Base-by-base conservation (phyloP, 2,888 invertebrate species). In the Drymonia ruficornis region DNA sequence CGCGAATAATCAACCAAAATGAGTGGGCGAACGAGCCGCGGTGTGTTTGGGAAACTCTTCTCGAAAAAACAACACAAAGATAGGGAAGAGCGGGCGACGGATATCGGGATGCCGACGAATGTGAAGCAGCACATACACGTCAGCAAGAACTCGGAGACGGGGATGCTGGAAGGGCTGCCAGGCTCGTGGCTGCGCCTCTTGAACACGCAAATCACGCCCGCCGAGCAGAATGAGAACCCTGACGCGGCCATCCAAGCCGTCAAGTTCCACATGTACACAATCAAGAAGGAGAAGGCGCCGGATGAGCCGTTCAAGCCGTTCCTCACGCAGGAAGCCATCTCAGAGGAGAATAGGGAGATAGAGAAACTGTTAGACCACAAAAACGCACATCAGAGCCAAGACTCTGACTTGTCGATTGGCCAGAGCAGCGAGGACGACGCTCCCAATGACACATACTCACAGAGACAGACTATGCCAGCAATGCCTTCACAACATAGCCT, bases 211-310 rank as follows among this genome's bases (percentile, higher is more conserved):
- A 97, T 98, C 65, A 96, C 97, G 38, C 95, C 96, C 72, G 96
- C 96, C 42, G 98, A 98, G 81, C 97, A 98, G 86, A 95, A 96
- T 82, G 95, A 97, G 74, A 97, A 99, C 89, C 98, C 98, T 2
- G 95, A 96, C 74, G 98, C 98, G 38, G 98, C 98, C 1, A 95
- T 98, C 53, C 97, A 97, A 79, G 99, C 98, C 28, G 95, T 99
- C 51, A 97, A 97, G 77, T 97, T 96, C 80, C 98, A 98, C 81
- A 97, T 97, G 81, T 97, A 97, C 87, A 96, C 96, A 11, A 96
- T 97, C 67, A 97, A 97, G 78, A 96, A 97, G 73, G 96, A 97
- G 76, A 96, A 96, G 71, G 95, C 95, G 48, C 94, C 94, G 46
- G 94, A 94, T 51, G 95, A 95, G 46, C 94, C 94, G 5, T 96